Evolutionary conservation across 1,140 invertebrate genomes (phyloP).

Genomic region (Cryptotermes secundus): DNA sequence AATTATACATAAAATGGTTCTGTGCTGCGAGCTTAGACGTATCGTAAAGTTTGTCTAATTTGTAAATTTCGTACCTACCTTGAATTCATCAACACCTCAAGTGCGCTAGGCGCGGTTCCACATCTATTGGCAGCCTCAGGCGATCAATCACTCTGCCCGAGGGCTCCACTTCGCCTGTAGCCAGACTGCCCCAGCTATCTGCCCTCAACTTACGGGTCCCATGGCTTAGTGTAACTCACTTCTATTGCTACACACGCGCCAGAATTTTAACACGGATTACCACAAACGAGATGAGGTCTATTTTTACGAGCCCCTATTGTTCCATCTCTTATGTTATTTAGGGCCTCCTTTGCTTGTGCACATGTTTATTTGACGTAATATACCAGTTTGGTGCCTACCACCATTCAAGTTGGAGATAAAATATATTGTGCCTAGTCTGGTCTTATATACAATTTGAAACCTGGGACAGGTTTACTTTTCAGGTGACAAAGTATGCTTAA

Average conservation of each 20-base stretch:
- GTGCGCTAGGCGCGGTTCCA: no score
- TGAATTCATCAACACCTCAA: no score
- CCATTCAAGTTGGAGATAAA: background rate
- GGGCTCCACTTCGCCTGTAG: background rate
- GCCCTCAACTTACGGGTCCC: background rate
- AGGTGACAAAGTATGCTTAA: background rate
- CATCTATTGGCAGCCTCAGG: no score
- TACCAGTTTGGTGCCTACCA: background rate
- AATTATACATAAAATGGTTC: no score
- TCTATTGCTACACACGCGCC: background rate
- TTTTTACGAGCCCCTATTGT: conserved; percentile 2
- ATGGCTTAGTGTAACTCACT: background rate
- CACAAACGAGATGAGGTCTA: conserved; percentile 11
- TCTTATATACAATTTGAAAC: background rate
- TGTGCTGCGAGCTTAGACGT: no score
- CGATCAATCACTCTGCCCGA: no score
- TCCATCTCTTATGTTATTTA: conserved; percentile 18
- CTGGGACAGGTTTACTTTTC: background rate
- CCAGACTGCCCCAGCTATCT: background rate
- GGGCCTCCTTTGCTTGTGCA: background rate
- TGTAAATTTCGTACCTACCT: no score
- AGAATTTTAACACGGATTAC: conserved; percentile 13
- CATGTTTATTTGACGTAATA: conserved; percentile 1
- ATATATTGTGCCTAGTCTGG: background rate
- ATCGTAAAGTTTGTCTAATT: no score